These are phyloP conservation scores for Cantharis rustica DNA, from an alignment of 2,888 invertebrate genomes.

Conservation along the genomic window DNA sequence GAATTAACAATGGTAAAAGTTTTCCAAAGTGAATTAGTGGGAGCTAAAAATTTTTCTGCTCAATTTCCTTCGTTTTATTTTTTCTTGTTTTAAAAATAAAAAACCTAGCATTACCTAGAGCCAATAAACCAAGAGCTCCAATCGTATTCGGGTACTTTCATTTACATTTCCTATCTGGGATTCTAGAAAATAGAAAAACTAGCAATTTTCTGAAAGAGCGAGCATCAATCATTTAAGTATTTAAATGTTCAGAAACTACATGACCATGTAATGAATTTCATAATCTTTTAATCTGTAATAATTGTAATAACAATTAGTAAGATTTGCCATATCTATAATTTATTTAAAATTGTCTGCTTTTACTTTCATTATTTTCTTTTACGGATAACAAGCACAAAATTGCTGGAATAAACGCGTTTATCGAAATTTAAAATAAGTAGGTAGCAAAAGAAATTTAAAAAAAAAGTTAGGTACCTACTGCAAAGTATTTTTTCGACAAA, in stretches of 20 bases:
- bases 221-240: background rate
- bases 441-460: no score
- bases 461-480: no score
- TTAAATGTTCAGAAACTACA: background rate
- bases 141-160: background rate
- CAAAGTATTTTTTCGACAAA: no score
- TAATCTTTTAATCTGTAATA: background rate
- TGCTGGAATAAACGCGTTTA: background rate
- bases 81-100: no score
- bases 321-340: background rate
- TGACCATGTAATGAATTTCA: background rate
- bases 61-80: background rate
- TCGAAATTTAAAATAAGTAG: background rate
- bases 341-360: background rate
- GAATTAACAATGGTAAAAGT: no score
- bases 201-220: background rate
- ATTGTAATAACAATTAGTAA: background rate
- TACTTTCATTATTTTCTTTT: background rate
- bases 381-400: background rate
- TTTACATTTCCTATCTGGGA: background rate
- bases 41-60: background rate
- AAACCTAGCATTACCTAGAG: background rate
- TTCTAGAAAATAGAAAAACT: background rate
- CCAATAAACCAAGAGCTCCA: background rate
- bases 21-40: background rate